phyloP scores from a whole-genome alignment of 2,797 vertebrate genomes.

The Psittacula echo region DNA sequence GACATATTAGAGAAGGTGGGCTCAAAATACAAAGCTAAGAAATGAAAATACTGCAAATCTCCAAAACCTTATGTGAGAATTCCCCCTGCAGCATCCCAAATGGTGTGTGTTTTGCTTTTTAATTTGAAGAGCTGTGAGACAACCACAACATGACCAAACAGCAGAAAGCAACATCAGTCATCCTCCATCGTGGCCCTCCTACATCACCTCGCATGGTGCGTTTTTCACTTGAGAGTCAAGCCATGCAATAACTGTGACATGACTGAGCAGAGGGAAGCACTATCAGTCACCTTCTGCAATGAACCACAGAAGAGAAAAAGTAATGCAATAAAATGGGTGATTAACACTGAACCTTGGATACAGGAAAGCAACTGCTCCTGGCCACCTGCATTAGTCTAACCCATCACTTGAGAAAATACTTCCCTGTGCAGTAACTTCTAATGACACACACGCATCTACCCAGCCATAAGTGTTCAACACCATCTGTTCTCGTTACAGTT shows the following conservation, averaged over 20 bases:
- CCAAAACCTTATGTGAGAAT: background rate
- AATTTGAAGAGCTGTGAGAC: background rate
- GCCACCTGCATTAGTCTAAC: background rate
- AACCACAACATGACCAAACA: background rate
- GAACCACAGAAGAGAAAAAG: background rate
- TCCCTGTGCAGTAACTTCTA: constrained; percentile 22
- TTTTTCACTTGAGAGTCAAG: background rate
- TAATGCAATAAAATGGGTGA: background rate
- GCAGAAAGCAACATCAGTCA: background rate
- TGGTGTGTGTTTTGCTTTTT: background rate
- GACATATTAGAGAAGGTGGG: background rate
- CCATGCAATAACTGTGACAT: background rate
- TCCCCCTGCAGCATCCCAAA: constrained; percentile 7
- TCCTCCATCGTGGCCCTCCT: background rate
- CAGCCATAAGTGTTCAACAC: constrained; percentile 46
- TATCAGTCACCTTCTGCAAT: constrained; percentile 5
- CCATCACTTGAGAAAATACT: background rate
- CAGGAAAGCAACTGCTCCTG: constrained; percentile 12
- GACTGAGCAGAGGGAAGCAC: background rate
- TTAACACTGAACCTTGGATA: constrained; percentile 46
- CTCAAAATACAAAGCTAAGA: background rate
- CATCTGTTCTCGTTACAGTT: constrained; percentile 52
- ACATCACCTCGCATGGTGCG: rapidly evolving
- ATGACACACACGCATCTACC: background rate
- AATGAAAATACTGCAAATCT: background rate